Percentiles rank a stretch among this genome's conserved stretches.
Evolutionary conservation across 92 coral and sea anemone genomes (phyloP).

Genomic region (Paragorgia papillata): DNA sequence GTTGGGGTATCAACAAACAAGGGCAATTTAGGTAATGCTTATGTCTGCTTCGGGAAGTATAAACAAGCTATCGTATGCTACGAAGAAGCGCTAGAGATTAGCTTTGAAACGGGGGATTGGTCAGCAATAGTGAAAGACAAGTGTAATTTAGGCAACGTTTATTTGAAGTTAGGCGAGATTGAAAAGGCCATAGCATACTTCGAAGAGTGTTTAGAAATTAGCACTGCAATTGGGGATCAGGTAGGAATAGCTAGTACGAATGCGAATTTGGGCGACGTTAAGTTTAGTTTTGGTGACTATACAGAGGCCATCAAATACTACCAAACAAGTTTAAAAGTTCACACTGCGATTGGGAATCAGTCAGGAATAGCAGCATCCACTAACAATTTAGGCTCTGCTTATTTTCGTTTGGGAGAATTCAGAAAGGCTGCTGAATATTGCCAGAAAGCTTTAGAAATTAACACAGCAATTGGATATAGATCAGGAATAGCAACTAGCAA

Average conservation of each 20-base stretch:
- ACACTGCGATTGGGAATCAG: conserved; percentile 1
- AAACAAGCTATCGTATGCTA: conserved; percentile 16
- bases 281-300: conserved; percentile 33
- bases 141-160: conserved; percentile 25
- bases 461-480: conserved; percentile 26
- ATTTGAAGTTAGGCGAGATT: conserved; percentile 24
- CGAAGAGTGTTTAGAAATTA: conserved; percentile 33
- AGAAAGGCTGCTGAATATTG: conserved; percentile 8
- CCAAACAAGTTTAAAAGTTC: conserved; percentile 31
- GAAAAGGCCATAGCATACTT: conserved; percentile 36
- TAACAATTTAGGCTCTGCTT: conserved; percentile 28
- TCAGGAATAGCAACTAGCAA: conserved; percentile 8
- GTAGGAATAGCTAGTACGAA: not conserved
- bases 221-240: conserved; percentile 15
- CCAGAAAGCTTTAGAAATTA: conserved; percentile 33
- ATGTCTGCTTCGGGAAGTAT: conserved; percentile 20
- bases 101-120: conserved; percentile 7
- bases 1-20: not conserved
- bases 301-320: conserved; percentile 19
- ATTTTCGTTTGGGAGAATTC: conserved; percentile 31
- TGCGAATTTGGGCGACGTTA: conserved; percentile 3
- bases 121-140: not conserved
- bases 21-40: conserved; percentile 13
- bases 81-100: conserved; percentile 21
- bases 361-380: conserved; percentile 10